These are phyloP conservation scores for Popillia japonica DNA, from an alignment of 1,140 invertebrate genomes.

Conservation along the genomic window DNA sequence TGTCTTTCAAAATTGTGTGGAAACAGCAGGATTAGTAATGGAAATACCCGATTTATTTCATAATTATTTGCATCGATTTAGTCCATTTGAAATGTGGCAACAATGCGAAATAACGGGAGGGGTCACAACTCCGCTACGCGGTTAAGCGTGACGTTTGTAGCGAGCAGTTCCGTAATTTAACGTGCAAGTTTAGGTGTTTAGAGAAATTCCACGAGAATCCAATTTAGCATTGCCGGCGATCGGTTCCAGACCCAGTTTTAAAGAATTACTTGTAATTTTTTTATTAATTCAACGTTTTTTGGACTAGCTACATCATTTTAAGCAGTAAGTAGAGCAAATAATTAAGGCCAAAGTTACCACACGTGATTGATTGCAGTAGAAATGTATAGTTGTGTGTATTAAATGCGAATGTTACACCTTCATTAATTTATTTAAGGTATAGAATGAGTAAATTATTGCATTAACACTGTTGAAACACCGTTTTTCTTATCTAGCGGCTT, in stretches of 20 bases:
- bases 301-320: background rate
- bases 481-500: background rate
- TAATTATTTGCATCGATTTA: background rate
- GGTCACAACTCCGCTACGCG: background rate
- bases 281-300: background rate
- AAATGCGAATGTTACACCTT: too few relatives aligned
- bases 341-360: background rate
- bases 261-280: background rate
- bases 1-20: background rate
- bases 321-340: background rate
- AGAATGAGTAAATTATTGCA: background rate
- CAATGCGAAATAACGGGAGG: background rate
- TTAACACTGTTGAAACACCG: background rate
- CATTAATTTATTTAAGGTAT: slow-evolving; percentile 2
- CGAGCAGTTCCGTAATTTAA: slow-evolving; percentile 7
- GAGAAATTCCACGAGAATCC: background rate
- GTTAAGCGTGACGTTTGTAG: slow-evolving; percentile 30
- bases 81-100: background rate
- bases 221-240: background rate
- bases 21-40: background rate
- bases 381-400: too few relatives aligned
- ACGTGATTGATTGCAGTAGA: background rate
- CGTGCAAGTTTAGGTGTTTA: background rate
- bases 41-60: background rate
- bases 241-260: background rate